Base-by-base conservation (phyloP, 2,797 vertebrate species). In the Myotis pilosus region DNA sequence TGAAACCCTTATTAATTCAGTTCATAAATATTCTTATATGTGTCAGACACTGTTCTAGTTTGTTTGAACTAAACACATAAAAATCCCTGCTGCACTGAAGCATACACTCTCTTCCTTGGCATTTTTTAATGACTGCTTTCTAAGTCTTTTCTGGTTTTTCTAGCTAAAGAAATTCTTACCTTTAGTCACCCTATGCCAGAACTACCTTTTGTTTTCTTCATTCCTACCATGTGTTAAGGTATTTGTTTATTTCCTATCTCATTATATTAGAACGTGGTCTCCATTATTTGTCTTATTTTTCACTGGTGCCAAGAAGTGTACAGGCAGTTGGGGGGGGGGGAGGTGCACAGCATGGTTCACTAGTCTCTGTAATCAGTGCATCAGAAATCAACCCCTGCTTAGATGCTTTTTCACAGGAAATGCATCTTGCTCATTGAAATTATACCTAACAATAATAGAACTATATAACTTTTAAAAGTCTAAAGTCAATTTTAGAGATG, bases 181-280 rank as follows among this genome's bases (percentile, higher is more conserved):
- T 33, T 44, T 76, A 64, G n/a, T 89, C 17, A 89, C 44, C 5
- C 13, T 60, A 25, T 60, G 57, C 11, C 57, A 28, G 28, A 60
- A 28, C 25, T 60, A 60, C 25, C 57, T 90, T 81, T 66, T 64
- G 60, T 81, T 71, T 88, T 80, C 66, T 91, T 66, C 8, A 41
- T 81, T 88, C 20, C 47, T 78, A 19, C 11, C 15, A 36, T 78
- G 4, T 19, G 5, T 74, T 38, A 62, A 80, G 60, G 79, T 33
- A 68, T 80, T 47, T 81, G 47, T 51, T 71, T 66, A 66, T 75
- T 75, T 25, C 28, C 49, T 38, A 5, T 51, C 20, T 84, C 22
- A 51, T 91, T 19, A 68, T 74, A 91, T 94, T 84, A 60, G n/a
- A 94, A 57, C 85, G 38, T 80, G 33, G 75, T 85, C 20, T 75